Evolutionary conservation across 1,140 invertebrate genomes (phyloP).

Genomic region (Nomia melanderi): DNA sequence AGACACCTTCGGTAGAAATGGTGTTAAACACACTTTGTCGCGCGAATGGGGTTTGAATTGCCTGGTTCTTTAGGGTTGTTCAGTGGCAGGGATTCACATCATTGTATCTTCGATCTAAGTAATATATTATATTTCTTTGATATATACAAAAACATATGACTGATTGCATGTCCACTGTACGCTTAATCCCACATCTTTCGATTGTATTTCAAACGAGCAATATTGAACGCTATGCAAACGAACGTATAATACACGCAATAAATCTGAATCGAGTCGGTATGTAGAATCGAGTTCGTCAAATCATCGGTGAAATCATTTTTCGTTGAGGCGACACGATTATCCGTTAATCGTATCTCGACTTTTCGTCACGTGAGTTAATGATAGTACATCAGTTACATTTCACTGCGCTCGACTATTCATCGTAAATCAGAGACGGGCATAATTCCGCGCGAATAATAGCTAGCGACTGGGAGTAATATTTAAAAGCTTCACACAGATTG

Average conservation of each 20-base stretch:
- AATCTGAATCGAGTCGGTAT: constrained; percentile 4
- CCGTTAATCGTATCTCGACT: neutral
- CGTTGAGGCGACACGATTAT: neutral
- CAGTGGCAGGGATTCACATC: no score
- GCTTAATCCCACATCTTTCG: neutral
- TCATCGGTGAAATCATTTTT: constrained; percentile 8
- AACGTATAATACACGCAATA: constrained; percentile 16
- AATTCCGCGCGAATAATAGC: no score
- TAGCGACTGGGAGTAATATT: no score
- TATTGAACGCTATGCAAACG: constrained; percentile 17
- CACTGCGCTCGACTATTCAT: no score
- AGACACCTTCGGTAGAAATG: no score
- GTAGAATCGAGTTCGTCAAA: no score
- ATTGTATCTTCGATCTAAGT: neutral
- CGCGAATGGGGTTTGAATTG: no score
- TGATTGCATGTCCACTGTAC: neutral
- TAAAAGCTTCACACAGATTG: no score
- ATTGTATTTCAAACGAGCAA: constrained; percentile 1
- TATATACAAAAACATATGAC: constrained; percentile 34
- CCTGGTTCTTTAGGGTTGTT: no score
- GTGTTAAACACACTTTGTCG: no score
- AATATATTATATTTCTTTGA: constrained; percentile 25
- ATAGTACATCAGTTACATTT: neutral
- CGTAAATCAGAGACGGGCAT: no score
- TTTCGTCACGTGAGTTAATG: no score